These are phyloP conservation scores for Triplophysa dalaica DNA, from an alignment of 2,113 vertebrate species.

Conservation along the genomic window DNA sequence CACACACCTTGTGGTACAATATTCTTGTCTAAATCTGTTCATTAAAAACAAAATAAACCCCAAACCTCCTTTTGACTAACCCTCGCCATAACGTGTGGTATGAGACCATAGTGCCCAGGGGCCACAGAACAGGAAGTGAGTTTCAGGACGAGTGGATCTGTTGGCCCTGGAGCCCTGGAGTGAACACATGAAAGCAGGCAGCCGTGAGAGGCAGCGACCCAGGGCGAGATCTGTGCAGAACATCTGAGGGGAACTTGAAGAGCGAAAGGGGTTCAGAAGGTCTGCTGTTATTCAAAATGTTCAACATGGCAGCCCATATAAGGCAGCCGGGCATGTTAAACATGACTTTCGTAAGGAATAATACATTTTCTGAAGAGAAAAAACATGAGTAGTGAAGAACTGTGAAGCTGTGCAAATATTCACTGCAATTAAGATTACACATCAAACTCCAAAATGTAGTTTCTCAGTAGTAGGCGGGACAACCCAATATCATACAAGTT, in stretches of 20 bases:
- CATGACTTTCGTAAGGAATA: too few relatives aligned
- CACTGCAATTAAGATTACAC: not conserved
- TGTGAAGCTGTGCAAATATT: not conserved
- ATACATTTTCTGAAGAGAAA: too few relatives aligned
- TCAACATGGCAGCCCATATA: too few relatives aligned
- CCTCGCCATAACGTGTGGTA: not conserved
- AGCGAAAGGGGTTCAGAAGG: not conserved
- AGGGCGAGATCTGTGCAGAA: conserved; percentile 37
- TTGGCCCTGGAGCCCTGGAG: conserved; percentile 37
- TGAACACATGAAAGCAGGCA: conserved; percentile 30
- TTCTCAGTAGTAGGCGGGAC: too few relatives aligned
- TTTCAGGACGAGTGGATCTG: conserved; percentile 44
- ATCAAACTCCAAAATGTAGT: too few relatives aligned
- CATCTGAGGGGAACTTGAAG: conserved; percentile 8
- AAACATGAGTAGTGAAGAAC: not conserved
- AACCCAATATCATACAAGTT: too few relatives aligned
- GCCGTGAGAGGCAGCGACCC: conserved; percentile 27
- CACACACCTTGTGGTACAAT: not conserved
- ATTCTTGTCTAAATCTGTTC: not conserved
- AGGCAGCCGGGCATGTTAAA: too few relatives aligned
- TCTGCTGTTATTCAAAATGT: conserved; percentile 8
- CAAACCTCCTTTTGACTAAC: not conserved
- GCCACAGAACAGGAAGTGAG: conserved; percentile 48
- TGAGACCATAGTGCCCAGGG: conserved; percentile 19
- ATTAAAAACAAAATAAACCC: not conserved